Evolutionary conservation across 2,888 invertebrate genomes (phyloP), one percentile per base, ranked within the genome.

Genomic region (Hylaea fasciaria): DNA sequence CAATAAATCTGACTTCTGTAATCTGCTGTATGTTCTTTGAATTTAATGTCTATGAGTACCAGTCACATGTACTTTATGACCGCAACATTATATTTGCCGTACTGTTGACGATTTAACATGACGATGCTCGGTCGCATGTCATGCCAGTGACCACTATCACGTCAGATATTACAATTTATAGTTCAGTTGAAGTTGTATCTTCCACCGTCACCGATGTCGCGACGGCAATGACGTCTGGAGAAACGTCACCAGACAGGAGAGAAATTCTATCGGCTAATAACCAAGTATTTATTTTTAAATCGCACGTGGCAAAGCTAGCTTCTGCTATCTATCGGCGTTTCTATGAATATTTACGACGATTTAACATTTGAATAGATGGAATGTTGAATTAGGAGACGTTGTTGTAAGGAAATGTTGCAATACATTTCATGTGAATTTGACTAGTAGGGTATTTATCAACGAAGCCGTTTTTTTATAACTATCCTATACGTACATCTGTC

Each of bases 231-330:
- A 76, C 76, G 74, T 70, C 57, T 44, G 52, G 29, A 64, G 46
- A 40, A 47, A 68, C 75, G 75, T 73, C 74, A 72, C 68, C 57
- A 67, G 66, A 70, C 67, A 59, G 55, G 43, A 53, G 61, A 62
- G 71, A 71, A 72, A 68, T 66, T 70, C 59, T 62, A 63, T 66
- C 65, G 62, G 44, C 37, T 66, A 66, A 65, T 65, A 69, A 61
- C 66, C 58, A 67, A 58, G 59, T 39, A 69, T 67, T 68, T 77
- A 75, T 76, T 76, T 75, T 69, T 69, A 69, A 73, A 71, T 66
- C 65, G 57, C 70, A 75, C 74, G 69, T 72, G 72, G 65, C 64
- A 62, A 44, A 57, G 67, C 60, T 66, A 69, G 35, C 67, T 69
- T 69, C 70, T 61, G 51, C 74, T 75, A 40, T 53, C 17, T 40